Conservation (phyloP, 2,797 vertebrate species). For the Rhinatrema bivittatum region DNA sequence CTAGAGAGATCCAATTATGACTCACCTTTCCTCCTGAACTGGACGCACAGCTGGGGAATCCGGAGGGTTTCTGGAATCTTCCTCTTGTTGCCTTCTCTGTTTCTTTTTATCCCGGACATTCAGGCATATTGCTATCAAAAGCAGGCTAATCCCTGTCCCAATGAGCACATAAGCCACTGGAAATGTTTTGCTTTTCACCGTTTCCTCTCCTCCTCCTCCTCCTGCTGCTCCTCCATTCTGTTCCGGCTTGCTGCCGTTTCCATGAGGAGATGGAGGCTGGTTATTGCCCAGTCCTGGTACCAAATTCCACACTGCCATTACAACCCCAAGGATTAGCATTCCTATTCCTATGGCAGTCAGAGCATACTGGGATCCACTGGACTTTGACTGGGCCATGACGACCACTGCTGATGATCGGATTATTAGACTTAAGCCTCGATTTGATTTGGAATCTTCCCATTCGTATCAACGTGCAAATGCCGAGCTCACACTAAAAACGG, state of each 20-base stretch:
- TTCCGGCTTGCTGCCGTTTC: conserved; percentile 51
- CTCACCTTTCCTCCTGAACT: conserved; percentile 54
- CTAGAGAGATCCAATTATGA: too few relatives aligned
- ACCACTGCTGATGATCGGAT: accelerated
- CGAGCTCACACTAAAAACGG: not conserved
- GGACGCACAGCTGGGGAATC: not conserved
- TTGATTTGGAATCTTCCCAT: not conserved
- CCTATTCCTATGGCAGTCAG: conserved; percentile 87
- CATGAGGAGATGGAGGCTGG: accelerated
- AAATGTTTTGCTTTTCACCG: conserved; percentile 68
- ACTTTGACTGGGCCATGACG: conserved; percentile 56
- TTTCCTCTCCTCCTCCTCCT: too few relatives aligned
- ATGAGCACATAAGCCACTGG: conserved; percentile 83
- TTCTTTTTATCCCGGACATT: conserved; percentile 69
- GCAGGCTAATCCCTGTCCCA: conserved; percentile 64
- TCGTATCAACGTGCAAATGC: not conserved
- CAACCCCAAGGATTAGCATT: conserved; percentile 80
- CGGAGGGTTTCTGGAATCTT: conserved; percentile 21
- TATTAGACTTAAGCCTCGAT: accelerated
- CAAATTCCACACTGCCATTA: conserved; percentile 93
- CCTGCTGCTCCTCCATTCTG: accelerated
- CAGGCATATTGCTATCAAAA: conserved; percentile 80
- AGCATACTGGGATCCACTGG: conserved; percentile 81
- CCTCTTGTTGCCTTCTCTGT: conserved; percentile 22
- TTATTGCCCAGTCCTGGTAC: conserved; percentile 55